Evolutionary conservation across 2,113 vertebrate genomes (phyloP).

Genomic region (Lophotis ruficrista): DNA sequence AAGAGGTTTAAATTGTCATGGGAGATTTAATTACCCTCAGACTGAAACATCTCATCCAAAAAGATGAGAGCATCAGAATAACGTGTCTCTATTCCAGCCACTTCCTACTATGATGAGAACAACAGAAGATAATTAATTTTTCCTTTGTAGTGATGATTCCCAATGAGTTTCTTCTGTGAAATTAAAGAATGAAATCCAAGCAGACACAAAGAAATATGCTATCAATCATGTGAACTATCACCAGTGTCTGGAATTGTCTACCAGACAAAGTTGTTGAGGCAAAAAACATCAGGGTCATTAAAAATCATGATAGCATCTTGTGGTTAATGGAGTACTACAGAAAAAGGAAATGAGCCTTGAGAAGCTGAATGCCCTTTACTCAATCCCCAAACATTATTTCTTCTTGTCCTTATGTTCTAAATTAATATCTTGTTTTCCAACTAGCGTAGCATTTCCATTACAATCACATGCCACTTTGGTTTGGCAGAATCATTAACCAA

Average conservation of each 20-base stretch:
- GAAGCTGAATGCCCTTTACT: conserved; percentile 53
- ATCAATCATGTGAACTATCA: background rate
- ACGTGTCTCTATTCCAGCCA: background rate
- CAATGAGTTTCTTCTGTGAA: background rate
- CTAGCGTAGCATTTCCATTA: conserved; percentile 43
- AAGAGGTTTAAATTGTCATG: background rate
- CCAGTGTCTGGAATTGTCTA: background rate
- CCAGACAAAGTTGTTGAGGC: background rate
- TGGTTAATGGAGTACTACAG: conserved; percentile 61
- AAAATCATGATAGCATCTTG: conserved; percentile 58
- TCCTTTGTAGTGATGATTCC: background rate
- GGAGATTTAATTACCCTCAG: background rate
- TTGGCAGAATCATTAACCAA: conserved; percentile 46
- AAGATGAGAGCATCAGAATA: background rate
- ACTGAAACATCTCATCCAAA: background rate
- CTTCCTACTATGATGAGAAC: background rate
- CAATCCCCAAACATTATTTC: conserved; percentile 50
- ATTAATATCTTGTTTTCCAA: conserved; percentile 65
- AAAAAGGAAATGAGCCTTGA: conserved; percentile 67
- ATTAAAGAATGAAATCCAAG: background rate
- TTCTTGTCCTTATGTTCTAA: conserved; percentile 56
- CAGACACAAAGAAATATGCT: background rate
- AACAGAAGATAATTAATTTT: background rate
- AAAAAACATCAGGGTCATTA: conserved; percentile 33
- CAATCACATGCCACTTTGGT: conserved; percentile 40